Evolutionary conservation across 1,140 invertebrate species (phyloP).

Genomic region (Pseudomyrmex flavicornis): DNA sequence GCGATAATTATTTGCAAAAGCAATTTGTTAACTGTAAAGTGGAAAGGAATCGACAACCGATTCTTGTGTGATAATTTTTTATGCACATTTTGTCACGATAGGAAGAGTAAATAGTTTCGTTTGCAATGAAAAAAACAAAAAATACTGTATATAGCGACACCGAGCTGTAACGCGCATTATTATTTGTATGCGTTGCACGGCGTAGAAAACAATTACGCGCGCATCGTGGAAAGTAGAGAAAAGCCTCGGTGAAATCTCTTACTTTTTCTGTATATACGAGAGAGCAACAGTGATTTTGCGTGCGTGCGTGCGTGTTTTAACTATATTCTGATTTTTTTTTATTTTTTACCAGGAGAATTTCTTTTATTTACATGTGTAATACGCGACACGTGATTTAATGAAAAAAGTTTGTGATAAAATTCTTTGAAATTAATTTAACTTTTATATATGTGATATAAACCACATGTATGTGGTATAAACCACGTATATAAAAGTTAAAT

Average conservation of each 20-base stretch:
- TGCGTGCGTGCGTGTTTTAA: background rate
- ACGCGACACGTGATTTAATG: too few relatives aligned
- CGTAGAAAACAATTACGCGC: conserved; percentile 30
- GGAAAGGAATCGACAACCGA: background rate
- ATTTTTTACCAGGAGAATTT: too few relatives aligned
- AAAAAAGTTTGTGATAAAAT: too few relatives aligned
- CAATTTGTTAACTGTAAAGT: background rate
- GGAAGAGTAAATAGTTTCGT: background rate
- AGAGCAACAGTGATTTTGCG: conserved; percentile 8
- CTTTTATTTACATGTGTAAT: background rate
- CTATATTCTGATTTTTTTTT: conserved; percentile 26
- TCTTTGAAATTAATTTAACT: too few relatives aligned
- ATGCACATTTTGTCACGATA: background rate
- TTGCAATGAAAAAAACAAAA: conserved; percentile 12
- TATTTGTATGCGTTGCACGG: background rate
- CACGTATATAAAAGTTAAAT: too few relatives aligned
- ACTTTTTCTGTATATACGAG: conserved; percentile 34
- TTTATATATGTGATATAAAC: too few relatives aligned
- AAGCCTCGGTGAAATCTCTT: conserved; percentile 62
- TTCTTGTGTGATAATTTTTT: background rate
- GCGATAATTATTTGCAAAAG: background rate
- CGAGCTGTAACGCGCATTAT: background rate
- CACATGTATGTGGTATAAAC: too few relatives aligned
- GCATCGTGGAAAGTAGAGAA: conserved; percentile 26
- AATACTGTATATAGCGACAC: background rate